Conservation (phyloP, 92 coral and sea anemone genomes). For the Umimayanthus kanabou region DNA sequence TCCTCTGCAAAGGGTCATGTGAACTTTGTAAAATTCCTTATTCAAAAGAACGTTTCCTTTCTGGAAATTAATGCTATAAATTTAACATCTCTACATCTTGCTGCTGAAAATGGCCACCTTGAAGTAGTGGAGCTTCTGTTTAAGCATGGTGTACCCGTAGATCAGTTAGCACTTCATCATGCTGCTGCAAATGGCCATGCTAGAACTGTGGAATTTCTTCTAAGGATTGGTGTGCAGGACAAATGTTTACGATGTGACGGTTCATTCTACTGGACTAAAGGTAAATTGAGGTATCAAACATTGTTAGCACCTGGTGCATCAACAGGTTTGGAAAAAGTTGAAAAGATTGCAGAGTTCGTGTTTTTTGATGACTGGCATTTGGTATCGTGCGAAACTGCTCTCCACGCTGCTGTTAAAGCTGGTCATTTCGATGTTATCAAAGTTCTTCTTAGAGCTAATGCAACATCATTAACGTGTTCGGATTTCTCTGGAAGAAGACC, state of each 20-base stretch:
- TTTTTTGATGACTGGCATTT: constrained; percentile 55
- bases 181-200: constrained; percentile 64
- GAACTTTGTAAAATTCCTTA: constrained; percentile 49
- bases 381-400: constrained; percentile 65
- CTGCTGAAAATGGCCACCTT: constrained; percentile 63
- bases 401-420: constrained; percentile 61
- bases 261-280: constrained; percentile 54
- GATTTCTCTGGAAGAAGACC: constrained; percentile 68
- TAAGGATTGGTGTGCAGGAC: constrained; percentile 45
- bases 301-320: too few relatives aligned
- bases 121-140: constrained; percentile 51
- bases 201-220: constrained; percentile 52
- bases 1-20: constrained; percentile 59
- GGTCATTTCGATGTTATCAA: constrained; percentile 45
- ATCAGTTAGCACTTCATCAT: constrained; percentile 70
- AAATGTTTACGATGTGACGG: constrained; percentile 67
- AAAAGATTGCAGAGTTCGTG: background rate
- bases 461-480: constrained; percentile 43
- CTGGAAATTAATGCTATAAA: constrained; percentile 38
- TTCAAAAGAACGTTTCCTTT: constrained; percentile 33
- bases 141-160: constrained; percentile 54
- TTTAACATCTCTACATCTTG: constrained; percentile 59
- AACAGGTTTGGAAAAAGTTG: too few relatives aligned
- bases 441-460: constrained; percentile 34
- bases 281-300: constrained; percentile 43